Evolutionary conservation across 92 coral and sea anemone genomes (phyloP), one percentile per base, ranked within the genome.

Genomic region (Pocillopora meandrina): DNA sequence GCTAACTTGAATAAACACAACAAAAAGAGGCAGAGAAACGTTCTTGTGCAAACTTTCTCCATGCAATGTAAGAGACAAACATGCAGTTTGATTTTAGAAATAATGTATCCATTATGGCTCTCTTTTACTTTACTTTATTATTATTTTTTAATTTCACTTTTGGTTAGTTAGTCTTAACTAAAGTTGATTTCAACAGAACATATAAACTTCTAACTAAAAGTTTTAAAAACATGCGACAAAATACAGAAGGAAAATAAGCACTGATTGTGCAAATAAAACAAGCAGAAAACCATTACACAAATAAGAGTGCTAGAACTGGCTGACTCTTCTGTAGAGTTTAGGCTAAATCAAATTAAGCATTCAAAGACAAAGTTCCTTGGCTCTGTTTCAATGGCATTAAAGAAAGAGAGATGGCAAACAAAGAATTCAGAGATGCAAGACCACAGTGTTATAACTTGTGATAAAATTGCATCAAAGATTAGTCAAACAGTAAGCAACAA

Each of bases 271-370:
- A 66, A 79, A 49, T 62, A 47, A 64, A 9, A 23, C 71, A 42
- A 42, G 56, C 42, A 76, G 36, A 61, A 12, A 76, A 74, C 60
- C 0, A 55, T 55, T 20, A 52, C 59, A 34, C 42, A 34, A 33
- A 60, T 11, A 6, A 64, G 61, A 19, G 61, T 42, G 20, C 74
- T 83, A 83, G 86, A 83, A 83, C 86, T 83, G 86, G 86, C 86
- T 74, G 86, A 74, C 84, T 34, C 35, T 8, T 69, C 73, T 33
- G 73, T 61, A 71, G n/a, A 42, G 35, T 66, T 18, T 77, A 74
- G 58, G 62, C 68, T 60, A 11, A 15, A 26, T 18, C 58, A 65
- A 72, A 76, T 20, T 56, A 17, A 74, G 65, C 77, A 61, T 59
- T 72, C 8, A 47, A 83, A 74, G 79, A n/a, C 62, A 74, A 5